Evolutionary conservation across 2,888 invertebrate genomes (phyloP), one percentile per base, ranked within the genome.

Genomic region (Chloroclysta siterata): DNA sequence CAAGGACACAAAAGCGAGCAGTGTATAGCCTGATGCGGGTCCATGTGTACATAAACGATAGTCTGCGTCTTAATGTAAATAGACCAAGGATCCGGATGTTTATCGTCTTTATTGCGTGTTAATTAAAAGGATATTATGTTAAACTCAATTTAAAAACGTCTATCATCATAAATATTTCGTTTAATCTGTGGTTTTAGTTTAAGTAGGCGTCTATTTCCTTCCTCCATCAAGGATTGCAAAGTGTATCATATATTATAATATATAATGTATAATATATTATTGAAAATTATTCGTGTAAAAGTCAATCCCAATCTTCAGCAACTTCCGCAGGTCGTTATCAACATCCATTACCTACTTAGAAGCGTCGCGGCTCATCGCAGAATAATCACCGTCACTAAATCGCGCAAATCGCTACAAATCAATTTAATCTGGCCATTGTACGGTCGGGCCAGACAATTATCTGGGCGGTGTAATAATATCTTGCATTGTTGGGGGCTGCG

Each of bases 381-480:
- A 51, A 44, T 60, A 56, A 53, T 57, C 47, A 60, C 14, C 53
- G 14, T 41, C n/a, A 44, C 36, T 56, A 52, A 61, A 46, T 61
- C 51, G 65, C 53, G 66, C 68, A 70, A 71, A 71, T 70, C 72
- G 63, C 74, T 78, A 82, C 85, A 84, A 84, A 87, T 85, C 85
- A 84, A 86, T 84, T 81, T 78, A 79, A 80, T 78, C 77, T 73
- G 57, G 61, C 57, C 65, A 55, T 68, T 67, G 66, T 67, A 60
- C 62, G 46, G 52, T 60, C 70, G 73, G 72, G 73, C 70, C 71
- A 68, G 82, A 88, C 90, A 90, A 90, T 90, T 90, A 90, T 90
- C 89, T 85, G 82, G 82, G 81, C 78, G 67, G 70, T 64, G 86
- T 82, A 82, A 86, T 88, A 89, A 89, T 89, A 87, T 89, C 89